phyloP scores from a whole-genome alignment of 2,113 vertebrate genomes.

The Geococcyx californianus region DNA sequence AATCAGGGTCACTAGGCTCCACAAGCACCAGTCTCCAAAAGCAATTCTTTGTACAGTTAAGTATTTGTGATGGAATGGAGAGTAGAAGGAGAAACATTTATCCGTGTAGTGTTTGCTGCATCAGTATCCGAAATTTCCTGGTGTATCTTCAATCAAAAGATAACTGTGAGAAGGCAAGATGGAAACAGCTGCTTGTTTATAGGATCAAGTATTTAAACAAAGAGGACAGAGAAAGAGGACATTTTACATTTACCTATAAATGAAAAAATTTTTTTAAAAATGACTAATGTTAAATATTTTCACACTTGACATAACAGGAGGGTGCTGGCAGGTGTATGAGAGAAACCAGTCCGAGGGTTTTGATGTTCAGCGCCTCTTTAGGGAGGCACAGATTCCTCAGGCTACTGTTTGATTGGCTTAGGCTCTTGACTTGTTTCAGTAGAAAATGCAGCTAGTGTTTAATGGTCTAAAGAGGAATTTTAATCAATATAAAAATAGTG shows the following conservation, averaged over 20 bases:
- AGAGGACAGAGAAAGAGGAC: neutral
- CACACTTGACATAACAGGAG: neutral
- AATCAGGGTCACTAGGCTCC: neutral
- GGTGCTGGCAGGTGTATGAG: neutral
- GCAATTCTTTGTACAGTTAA: neutral
- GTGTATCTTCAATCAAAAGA: neutral
- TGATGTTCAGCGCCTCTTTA: neutral
- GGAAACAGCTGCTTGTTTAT: neutral
- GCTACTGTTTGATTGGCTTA: neutral
- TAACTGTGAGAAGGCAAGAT: neutral
- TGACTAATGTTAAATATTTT: neutral
- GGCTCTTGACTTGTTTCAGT: neutral
- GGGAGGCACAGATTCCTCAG: neutral
- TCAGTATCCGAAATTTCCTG: neutral
- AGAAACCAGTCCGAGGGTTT: neutral
- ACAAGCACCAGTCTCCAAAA: neutral
- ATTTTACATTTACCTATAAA: neutral
- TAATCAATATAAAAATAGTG: neutral
- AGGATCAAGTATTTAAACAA: neutral
- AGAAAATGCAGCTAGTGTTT: neutral
- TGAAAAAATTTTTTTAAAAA: neutral
- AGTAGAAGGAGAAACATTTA: neutral
- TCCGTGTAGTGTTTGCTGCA: neutral
- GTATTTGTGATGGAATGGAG: slow-evolving; percentile 18
- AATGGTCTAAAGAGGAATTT: neutral